Evolutionary conservation across 2,888 invertebrate species (phyloP).

Genomic region (Byasa hedistus): DNA sequence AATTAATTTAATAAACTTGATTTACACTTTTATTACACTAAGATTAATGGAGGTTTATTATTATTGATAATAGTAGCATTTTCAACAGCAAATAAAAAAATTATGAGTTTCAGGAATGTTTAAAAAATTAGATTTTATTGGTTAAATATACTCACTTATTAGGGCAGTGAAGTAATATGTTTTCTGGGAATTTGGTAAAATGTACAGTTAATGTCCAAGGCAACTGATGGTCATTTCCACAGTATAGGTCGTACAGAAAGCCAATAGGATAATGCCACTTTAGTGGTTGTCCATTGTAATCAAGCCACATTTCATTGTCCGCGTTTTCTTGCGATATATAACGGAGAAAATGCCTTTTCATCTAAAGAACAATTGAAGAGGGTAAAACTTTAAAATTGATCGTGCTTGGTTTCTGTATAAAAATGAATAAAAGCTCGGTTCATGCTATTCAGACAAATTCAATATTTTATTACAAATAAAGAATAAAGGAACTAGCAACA

Average conservation of each 20-base stretch:
- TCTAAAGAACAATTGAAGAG: constrained; percentile 69
- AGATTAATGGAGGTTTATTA: no score
- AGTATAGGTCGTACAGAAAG: constrained; percentile 92
- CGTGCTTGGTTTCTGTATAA: not conserved
- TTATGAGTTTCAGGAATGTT: not conserved
- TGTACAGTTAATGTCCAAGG: constrained; percentile 98
- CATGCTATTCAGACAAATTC: no score
- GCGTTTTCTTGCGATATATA: constrained; percentile 89
- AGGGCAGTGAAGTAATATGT: constrained; percentile 90
- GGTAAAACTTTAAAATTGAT: no score
- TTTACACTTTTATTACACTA: no score
- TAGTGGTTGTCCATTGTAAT: constrained; percentile 93
- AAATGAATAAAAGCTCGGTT: no score
- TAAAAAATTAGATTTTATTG: not conserved
- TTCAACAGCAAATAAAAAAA: no score
- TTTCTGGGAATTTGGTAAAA: constrained; percentile 96
- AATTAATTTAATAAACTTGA: no score
- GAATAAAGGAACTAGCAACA: no score
- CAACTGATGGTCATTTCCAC: constrained; percentile 84
- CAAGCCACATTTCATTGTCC: constrained; percentile 96
- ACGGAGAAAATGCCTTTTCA: constrained; percentile 92
- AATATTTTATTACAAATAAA: no score
- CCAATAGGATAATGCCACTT: constrained; percentile 95
- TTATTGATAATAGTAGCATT: no score
- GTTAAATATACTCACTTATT: constrained; percentile 82